Evolutionary conservation across 2,113 vertebrate genomes (phyloP), one percentile per base, ranked within the genome.

Genomic region (Channa maculata): DNA sequence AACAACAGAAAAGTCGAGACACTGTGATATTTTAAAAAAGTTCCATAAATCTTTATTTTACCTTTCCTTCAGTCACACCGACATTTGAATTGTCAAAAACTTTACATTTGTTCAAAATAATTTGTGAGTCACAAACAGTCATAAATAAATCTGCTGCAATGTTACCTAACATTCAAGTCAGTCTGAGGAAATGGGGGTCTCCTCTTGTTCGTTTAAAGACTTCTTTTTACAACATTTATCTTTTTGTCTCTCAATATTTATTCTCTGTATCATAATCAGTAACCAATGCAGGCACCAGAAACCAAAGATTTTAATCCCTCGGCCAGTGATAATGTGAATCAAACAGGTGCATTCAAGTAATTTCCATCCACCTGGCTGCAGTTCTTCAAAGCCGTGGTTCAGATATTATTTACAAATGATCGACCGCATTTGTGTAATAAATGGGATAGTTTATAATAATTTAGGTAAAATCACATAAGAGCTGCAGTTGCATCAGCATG

Each of bases 41-140:
- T 83, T 77, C 84, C 79, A 77, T 85, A 88, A 78, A 90, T 72
- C 81, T 93, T 88, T 91, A 88, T 92, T 92, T 81, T 65, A 46
- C 38, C 76, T 80, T 70, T 86, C 72, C 59, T 85, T 91, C 76
- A 82, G 49, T 77, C 86, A 88, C 80, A 89, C 52, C 62, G 69
- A 88, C 83, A 70, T 87, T 79, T 83, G 39, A 82, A 75, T 72
- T 13, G 71, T 90, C 79, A 79, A 85, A 94, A 91, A 94, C 74
- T 83, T 86, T 45, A 75, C 73, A 82, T 70, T 48, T 75, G 65
- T 74, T 84, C 61, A 91, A 93, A 94, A 88, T 87, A 67, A 67
- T 89, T 84, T 71, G 15, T 57, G 41, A 79, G 62, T 87, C 83
- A 91, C 84, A 85, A 67, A 85, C 70, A 71, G 63, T 88, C 75